Percentiles rank a stretch among this genome's conserved stretches.
Conservation (phyloP, 2,113 vertebrate species). For the Syngnathus scovelli region DNA sequence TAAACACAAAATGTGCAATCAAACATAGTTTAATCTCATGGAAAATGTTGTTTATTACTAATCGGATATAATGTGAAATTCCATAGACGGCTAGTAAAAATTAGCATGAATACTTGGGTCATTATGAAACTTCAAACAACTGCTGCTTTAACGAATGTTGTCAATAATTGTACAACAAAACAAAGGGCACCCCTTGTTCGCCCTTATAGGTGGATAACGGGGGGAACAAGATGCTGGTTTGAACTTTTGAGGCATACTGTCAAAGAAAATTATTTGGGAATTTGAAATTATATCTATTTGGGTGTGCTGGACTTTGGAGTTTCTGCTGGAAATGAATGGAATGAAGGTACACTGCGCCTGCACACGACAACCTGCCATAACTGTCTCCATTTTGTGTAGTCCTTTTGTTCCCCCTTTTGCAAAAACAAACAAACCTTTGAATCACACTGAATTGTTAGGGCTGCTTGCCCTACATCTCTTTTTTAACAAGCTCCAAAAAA, state of each 20-base stretch:
- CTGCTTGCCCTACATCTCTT: constrained; percentile 16
- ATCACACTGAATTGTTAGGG: constrained; percentile 65
- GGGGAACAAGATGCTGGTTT: neutral
- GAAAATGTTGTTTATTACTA: neutral
- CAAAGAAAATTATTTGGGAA: neutral
- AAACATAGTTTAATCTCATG: neutral
- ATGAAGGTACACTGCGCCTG: constrained; percentile 72
- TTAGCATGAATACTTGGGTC: neutral
- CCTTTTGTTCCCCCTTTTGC: constrained; percentile 64
- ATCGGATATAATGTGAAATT: neutral
- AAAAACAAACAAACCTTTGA: constrained; percentile 62
- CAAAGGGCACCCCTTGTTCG: too few species aligned
- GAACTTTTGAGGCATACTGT: neutral
- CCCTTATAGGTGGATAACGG: neutral
- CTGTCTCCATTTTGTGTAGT: constrained; percentile 70
- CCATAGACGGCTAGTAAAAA: neutral
- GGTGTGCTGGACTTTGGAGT: neutral
- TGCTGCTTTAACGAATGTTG: neutral
- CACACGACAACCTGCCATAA: constrained; percentile 67
- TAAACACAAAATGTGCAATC: neutral
- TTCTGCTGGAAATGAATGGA: constrained; percentile 9
- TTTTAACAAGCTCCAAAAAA: constrained; percentile 13
- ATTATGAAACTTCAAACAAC: neutral
- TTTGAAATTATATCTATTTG: neutral
- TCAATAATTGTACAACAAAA: neutral